Evolutionary conservation across 1,140 invertebrate genomes (phyloP).

Genomic region (Anoplophora glabripennis): DNA sequence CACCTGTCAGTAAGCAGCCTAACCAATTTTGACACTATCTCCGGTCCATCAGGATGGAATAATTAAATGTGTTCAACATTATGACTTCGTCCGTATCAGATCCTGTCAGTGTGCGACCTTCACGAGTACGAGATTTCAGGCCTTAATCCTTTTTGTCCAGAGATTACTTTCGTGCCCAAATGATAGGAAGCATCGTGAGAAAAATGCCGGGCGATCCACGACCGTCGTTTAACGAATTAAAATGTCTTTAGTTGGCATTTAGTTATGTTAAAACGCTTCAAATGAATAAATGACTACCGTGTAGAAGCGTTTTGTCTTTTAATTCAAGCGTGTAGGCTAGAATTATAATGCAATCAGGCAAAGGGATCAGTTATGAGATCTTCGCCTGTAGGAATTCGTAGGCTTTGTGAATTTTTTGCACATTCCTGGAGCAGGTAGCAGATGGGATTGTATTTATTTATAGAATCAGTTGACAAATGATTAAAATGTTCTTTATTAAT

Average conservation of each 20-base stretch:
- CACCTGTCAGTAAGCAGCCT: slow-evolving; percentile 23
- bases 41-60: slow-evolving; percentile 24
- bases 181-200: slow-evolving; percentile 5
- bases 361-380: too few relatives aligned
- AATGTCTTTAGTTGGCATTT: slow-evolving; percentile 29
- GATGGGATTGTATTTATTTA: too few relatives aligned
- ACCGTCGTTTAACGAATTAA: slow-evolving; percentile 23
- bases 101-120: slow-evolving; percentile 7
- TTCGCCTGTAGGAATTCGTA: too few relatives aligned
- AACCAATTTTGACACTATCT: slow-evolving; percentile 27
- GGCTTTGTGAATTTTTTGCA: too few relatives aligned
- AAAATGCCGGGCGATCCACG: slow-evolving; percentile 7
- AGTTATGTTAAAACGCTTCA: slow-evolving; percentile 14
- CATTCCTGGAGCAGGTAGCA: too few relatives aligned
- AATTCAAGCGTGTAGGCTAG: slow-evolving; percentile 6
- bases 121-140: too few relatives aligned
- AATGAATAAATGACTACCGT: slow-evolving; percentile 31
- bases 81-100: slow-evolving; percentile 18
- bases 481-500: too few relatives aligned
- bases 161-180: too few relatives aligned
- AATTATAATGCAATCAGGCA: slow-evolving; percentile 30
- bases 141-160: too few relatives aligned
- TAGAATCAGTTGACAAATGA: too few relatives aligned
- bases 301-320: slow-evolving; percentile 15
- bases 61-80: slow-evolving; percentile 31